Base-by-base conservation (phyloP, 2,797 vertebrate genomes). In the Falco cherrug region DNA sequence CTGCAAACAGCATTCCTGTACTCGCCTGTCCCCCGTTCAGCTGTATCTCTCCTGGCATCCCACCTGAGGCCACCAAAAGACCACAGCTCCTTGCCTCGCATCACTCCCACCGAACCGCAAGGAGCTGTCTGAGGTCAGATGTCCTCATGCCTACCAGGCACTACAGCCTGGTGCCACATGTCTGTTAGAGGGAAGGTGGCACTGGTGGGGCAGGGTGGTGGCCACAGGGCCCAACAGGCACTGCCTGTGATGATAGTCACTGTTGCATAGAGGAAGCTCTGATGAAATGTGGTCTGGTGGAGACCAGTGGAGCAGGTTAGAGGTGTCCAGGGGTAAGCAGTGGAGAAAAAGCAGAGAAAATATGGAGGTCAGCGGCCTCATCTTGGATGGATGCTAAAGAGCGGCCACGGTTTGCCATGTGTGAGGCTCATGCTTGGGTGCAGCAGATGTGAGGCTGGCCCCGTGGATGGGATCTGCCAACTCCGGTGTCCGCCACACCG, bases 171-270 rank as follows among this genome's bases (percentile, higher is more conserved):
- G 10, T 47, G 37, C 16, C 45, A 41, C 0, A 1, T 31, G 16
- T 43, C 22, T 5, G 0, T 33, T 1, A 0, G 54, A 59, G 24
- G 39, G 31, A 43, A 79, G 45, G 45, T 65, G 41, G 25, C 24
- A 25, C 14, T 51, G 21, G 25, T 35, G 20, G 13, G 43, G 28
- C 25, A 56, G n/a, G 5, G 33, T 71, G 43, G 29, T 67, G 65
- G 35, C n/a, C 39, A 57, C 0, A 1, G 45, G 26, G 24, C 22
- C 39, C 21, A 43, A 47, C 7, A n/a, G 35, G 9, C 1, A 1
- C 71, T 64, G 57, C 5, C 11, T 41, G 19, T 29, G 33, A 41
- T 17, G 33, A 35, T 16, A 37, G 21, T 56, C 31, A 26, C 11
- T 37, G 20, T 28, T 43, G 43, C 2, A 0, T 50, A 43, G 28